These are phyloP conservation scores for Seira sanloemensis DNA, from an alignment of 2,888 invertebrate genomes.

Conservation along the genomic window DNA sequence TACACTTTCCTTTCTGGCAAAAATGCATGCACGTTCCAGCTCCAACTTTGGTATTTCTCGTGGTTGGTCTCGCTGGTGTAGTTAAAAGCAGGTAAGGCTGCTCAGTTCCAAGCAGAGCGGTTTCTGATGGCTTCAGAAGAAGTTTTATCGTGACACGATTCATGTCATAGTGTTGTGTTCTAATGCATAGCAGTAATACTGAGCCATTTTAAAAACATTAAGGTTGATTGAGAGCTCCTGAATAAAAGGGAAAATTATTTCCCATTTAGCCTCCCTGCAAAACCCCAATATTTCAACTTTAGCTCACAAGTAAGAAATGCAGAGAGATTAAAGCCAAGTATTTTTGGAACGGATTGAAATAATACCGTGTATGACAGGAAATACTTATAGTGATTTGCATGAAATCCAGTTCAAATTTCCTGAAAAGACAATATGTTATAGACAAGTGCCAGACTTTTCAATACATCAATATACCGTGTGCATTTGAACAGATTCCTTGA, in stretches of 20 bases:
- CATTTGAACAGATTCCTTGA: background rate
- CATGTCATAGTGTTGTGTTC: background rate
- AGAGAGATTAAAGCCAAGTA: no score
- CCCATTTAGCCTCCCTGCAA: no score
- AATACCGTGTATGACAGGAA: no score
- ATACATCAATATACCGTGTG: background rate
- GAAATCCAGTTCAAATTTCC: no score
- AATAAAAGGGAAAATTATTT: no score
- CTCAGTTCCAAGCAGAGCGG: slow-evolving; percentile 23
- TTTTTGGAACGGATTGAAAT: no score
- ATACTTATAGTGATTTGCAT: no score
- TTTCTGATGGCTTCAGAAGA: slow-evolving; percentile 14
- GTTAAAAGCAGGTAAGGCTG: slow-evolving; percentile 37
- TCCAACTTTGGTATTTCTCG: background rate
- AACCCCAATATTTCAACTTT: no score
- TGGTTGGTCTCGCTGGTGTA: slow-evolving; percentile 30
- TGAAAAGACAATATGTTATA: background rate
- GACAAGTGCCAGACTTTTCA: background rate
- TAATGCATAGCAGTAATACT: no score
- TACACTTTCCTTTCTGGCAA: background rate
- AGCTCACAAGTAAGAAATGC: no score
- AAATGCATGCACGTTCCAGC: background rate
- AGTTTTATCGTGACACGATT: background rate
- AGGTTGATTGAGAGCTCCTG: no score
- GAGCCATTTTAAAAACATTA: no score